phyloP scores from a whole-genome alignment of 2,888 invertebrate genomes.

The Pristionchus japonicus region DNA sequence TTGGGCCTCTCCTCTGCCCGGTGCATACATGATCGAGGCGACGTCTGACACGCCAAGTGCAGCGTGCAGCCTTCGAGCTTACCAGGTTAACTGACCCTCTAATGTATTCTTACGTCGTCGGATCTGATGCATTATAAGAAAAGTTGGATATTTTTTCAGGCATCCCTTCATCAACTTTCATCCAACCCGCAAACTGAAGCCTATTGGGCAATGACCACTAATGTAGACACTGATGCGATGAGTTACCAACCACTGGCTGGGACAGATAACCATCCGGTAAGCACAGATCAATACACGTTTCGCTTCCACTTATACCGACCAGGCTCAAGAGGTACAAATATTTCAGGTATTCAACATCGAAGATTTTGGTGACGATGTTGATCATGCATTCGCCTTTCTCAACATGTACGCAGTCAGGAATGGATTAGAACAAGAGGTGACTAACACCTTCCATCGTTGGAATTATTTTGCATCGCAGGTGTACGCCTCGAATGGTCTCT shows the following conservation, averaged over 20 bases:
- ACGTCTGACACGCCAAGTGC: constrained; percentile 1
- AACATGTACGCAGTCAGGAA: constrained; percentile 59
- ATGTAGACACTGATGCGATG: constrained; percentile 53
- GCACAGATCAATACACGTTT: not conserved
- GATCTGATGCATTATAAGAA: not conserved
- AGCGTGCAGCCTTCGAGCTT: constrained; percentile 49
- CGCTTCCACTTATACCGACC: not conserved
- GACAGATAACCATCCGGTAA: constrained; percentile 27
- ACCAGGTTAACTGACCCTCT: not conserved
- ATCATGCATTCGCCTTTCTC: constrained; percentile 52
- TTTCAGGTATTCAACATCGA: constrained; percentile 50
- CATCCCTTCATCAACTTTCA: not conserved
- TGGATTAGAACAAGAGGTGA: constrained; percentile 53
- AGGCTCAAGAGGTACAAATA: too few relatives aligned
- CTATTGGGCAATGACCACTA: constrained; percentile 13
- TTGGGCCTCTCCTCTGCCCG: constrained; percentile 6
- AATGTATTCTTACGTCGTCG: not conserved
- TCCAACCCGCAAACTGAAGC: not conserved
- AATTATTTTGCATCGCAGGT: constrained; percentile 29
- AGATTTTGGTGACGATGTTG: not conserved
- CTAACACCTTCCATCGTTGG: not conserved
- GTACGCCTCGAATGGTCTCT: constrained; percentile 63
- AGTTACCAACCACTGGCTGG: constrained; percentile 40
- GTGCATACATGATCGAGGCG: constrained; percentile 44
- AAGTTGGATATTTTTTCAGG: not conserved